These are phyloP conservation scores for Hemiscyllium ocellatum DNA, from an alignment of 2,113 vertebrate species.

Conservation along the genomic window DNA sequence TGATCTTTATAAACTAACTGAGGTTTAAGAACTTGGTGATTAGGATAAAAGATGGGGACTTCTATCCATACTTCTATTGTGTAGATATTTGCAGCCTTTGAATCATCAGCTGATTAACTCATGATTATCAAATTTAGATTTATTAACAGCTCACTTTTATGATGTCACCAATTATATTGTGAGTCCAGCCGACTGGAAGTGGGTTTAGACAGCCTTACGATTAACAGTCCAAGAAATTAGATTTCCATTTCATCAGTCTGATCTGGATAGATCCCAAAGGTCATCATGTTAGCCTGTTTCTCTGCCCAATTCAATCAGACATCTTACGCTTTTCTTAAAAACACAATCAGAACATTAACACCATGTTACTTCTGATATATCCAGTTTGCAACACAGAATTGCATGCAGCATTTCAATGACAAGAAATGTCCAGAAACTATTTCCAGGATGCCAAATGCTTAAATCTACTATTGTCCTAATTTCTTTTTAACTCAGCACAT, in stretches of 20 bases:
- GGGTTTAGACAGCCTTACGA: background rate
- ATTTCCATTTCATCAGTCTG: conserved; percentile 6
- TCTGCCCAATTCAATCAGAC: background rate
- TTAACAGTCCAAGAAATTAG: background rate
- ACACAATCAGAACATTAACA: background rate
- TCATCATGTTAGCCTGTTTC: background rate
- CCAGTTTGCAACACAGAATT: background rate
- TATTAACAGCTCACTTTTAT: conserved; percentile 23
- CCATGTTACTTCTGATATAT: background rate
- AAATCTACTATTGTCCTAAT: background rate
- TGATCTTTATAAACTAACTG: background rate
- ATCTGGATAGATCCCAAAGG: background rate
- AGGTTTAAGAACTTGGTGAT: background rate
- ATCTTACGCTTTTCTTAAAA: background rate
- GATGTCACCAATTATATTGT: background rate
- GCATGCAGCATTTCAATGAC: background rate
- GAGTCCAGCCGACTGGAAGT: background rate
- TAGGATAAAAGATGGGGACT: too few relatives aligned
- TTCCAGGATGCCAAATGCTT: background rate
- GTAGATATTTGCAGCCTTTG: background rate
- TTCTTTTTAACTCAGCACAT: background rate
- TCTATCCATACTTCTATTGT: too few relatives aligned
- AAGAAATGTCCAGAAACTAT: background rate
- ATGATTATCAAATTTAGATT: background rate
- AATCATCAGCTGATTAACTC: background rate